phyloP scores from a whole-genome alignment of 1,140 invertebrate genomes.

The Dufourea novaeangliae region DNA sequence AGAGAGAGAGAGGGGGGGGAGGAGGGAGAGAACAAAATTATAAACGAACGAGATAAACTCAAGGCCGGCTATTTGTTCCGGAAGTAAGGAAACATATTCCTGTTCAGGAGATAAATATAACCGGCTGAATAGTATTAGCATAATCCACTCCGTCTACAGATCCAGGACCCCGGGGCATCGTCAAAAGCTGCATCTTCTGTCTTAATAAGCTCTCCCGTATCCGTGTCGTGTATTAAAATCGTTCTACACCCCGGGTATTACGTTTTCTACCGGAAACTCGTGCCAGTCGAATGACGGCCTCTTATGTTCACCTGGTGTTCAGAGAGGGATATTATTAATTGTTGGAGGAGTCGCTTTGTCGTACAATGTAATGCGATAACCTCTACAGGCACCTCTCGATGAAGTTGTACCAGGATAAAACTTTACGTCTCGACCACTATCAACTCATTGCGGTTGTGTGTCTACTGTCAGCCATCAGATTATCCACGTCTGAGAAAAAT shows the following conservation, averaged over 20 bases:
- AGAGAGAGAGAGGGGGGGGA: background rate
- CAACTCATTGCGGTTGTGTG: background rate
- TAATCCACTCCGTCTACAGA: conserved; percentile 53
- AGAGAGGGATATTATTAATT: no score
- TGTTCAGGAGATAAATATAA: conserved; percentile 17
- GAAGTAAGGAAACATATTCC: background rate
- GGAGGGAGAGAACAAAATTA: background rate
- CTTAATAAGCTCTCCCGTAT: conserved; percentile 47
- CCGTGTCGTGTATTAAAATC: conserved; percentile 28
- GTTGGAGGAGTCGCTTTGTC: no score
- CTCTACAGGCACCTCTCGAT: no score
- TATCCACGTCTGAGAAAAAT: no score
- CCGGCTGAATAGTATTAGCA: conserved; percentile 56
- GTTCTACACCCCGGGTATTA: background rate
- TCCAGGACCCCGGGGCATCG: conserved; percentile 22
- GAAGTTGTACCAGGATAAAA: no score
- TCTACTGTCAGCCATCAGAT: background rate
- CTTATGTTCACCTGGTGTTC: background rate
- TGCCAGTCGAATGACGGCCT: no score
- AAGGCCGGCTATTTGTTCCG: background rate
- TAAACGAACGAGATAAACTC: background rate
- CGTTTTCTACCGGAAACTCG: no score
- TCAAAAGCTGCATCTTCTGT: conserved; percentile 9
- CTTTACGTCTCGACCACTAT: no score
- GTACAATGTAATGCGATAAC: no score